Percentiles rank a stretch among this genome's conserved stretches.
These are phyloP conservation scores for Micromesistius poutassou DNA, from an alignment of 2,797 vertebrate species.

Conservation along the genomic window DNA sequence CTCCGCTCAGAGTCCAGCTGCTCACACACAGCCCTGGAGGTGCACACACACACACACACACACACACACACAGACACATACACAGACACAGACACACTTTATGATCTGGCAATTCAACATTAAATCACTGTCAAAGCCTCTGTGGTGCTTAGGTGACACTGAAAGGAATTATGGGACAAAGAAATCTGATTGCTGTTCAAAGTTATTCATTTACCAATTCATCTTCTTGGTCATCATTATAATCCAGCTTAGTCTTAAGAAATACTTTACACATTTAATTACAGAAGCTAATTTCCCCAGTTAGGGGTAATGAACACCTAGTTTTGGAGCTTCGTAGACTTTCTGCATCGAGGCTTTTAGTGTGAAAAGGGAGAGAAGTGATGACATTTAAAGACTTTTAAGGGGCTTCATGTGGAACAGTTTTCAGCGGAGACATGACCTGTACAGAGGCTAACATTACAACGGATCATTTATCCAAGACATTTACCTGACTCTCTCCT, in stretches of 20 bases:
- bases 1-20: constrained; percentile 56
- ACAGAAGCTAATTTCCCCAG: not conserved
- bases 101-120: not conserved
- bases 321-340: not conserved
- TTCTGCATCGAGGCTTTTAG: too few species aligned
- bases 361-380: not conserved
- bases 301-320: not conserved
- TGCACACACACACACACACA: not conserved
- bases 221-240: not conserved
- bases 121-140: not conserved
- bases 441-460: not conserved
- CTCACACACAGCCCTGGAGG: constrained; percentile 65
- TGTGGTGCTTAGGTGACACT: not conserved
- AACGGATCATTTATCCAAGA: not conserved
- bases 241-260: not conserved
- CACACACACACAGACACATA: constrained; percentile 8
- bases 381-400: not conserved
- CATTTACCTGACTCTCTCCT: constrained; percentile 75
- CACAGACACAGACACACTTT: not conserved
- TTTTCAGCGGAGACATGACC: not conserved
- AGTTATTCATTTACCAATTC: not conserved
- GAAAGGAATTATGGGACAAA: not conserved
- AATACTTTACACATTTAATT: not conserved
- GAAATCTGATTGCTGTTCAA: not conserved
- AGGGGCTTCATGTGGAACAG: not conserved